A percentile compares a stretch with the other conserved stretches of the same genome.
Evolutionary conservation across 2,113 vertebrate species (phyloP).

Genomic region (Tenrec ecaudatus): DNA sequence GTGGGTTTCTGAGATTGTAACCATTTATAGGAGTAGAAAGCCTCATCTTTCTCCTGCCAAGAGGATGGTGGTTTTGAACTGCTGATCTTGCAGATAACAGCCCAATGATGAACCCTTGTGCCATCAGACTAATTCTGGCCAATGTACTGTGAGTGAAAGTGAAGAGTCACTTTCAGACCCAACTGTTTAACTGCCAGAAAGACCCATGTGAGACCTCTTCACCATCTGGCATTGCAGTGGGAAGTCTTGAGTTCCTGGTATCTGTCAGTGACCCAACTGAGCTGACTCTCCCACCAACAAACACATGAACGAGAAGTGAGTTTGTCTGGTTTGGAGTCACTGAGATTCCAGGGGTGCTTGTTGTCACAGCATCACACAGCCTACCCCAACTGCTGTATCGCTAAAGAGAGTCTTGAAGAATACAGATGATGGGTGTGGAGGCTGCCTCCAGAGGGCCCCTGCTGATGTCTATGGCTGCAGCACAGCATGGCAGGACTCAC

Average conservation of each 20-base stretch:
- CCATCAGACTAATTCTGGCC: not conserved
- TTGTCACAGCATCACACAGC: not conserved
- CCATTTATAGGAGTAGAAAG: too few species aligned
- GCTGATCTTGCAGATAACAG: too few species aligned
- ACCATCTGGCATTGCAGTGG: not conserved
- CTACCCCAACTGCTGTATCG: not conserved
- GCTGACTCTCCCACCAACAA: too few species aligned
- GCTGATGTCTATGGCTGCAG: not conserved
- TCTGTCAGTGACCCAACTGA: not conserved
- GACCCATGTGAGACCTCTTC: not conserved
- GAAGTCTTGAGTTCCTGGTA: not conserved
- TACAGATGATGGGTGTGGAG: too few species aligned
- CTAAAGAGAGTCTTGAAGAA: not conserved
- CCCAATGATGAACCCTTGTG: too few species aligned
- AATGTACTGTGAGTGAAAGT: not conserved
- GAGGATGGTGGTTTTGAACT: too few species aligned
- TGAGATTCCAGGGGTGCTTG: not conserved
- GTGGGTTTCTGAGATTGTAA: too few species aligned
- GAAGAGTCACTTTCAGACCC: not conserved
- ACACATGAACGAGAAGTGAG: not conserved
- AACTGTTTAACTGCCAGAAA: not conserved
- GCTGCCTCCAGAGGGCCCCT: not conserved
- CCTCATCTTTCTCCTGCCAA: too few species aligned
- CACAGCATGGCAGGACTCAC: rapidly evolving
- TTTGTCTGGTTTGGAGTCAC: not conserved